A percentile compares a stretch with the other conserved stretches of the same genome.
Conservation (phyloP, 2,797 vertebrate genomes). For the Hipposideros larvatus region DNA sequence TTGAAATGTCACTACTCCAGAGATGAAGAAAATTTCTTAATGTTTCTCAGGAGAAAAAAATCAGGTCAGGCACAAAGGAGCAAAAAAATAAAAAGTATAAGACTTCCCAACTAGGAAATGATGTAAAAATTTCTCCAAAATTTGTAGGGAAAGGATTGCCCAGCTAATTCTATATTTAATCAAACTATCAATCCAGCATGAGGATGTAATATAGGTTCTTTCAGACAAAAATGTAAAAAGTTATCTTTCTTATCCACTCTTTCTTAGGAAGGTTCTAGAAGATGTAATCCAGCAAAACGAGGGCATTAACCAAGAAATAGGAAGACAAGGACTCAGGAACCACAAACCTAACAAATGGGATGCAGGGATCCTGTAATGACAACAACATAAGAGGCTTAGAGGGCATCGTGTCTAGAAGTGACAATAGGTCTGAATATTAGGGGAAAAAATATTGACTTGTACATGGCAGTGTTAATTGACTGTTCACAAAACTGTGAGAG, state of each 20-base stretch:
- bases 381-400: not conserved
- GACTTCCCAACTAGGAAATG: not conserved
- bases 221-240: not conserved
- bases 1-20: not conserved
- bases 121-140: not conserved
- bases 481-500: not conserved
- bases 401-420: too few species aligned
- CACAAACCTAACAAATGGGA: not conserved
- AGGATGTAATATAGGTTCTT: not conserved
- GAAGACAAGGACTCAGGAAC: not conserved
- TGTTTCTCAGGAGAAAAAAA: slow-evolving; percentile 21
- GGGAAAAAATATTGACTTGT: not conserved
- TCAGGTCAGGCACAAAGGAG: not conserved
- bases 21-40: not conserved
- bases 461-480: not conserved
- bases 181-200: not conserved
- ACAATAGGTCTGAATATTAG: not conserved
- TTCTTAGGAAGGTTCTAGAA: not conserved
- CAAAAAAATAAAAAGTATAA: not conserved
- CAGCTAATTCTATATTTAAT: not conserved
- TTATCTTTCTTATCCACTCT: not conserved
- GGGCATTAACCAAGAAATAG: not conserved
- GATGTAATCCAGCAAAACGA: not conserved
- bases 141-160: not conserved
- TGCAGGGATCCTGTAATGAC: not conserved